Percentiles rank a stretch among this genome's conserved stretches.
These are phyloP conservation scores for Raillietiella orientalis DNA, from an alignment of 2,888 invertebrate species.

Conservation along the genomic window DNA sequence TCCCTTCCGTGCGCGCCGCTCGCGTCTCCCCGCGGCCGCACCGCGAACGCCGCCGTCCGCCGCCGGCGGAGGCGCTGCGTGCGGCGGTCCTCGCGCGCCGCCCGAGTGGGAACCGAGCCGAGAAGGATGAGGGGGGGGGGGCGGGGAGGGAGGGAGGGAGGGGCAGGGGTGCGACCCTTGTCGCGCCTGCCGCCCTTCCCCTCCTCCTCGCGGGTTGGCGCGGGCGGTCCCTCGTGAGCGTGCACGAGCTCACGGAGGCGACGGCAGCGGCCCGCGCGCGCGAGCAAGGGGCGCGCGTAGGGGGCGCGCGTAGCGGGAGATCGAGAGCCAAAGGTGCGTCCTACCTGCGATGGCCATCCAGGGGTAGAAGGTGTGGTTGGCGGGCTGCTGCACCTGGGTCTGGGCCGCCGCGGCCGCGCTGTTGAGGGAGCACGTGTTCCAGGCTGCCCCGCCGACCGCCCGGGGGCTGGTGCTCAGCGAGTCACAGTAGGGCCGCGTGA, in stretches of 20 bases:
- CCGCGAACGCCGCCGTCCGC: constrained; percentile 4
- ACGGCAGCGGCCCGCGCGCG: not conserved
- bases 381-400: constrained; percentile 53
- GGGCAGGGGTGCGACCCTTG: constrained; percentile 6
- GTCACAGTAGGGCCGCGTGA: constrained; percentile 8
- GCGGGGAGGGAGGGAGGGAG: constrained; percentile 8
- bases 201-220: too few relatives aligned
- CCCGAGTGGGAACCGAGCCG: too few relatives aligned
- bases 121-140: constrained; percentile 4
- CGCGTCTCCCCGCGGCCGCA: constrained; percentile 4
- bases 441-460: constrained; percentile 7
- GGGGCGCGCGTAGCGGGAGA: too few relatives aligned
- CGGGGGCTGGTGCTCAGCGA: constrained; percentile 7
- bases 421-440: constrained; percentile 9
- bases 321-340: constrained; percentile 12
- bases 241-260: not conserved
- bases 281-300: too few relatives aligned
- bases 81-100: too few relatives aligned
- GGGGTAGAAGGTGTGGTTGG: constrained; percentile 75
- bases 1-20: constrained; percentile 12
- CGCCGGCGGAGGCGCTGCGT: constrained; percentile 10
- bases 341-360: constrained; percentile 98
- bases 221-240: too few relatives aligned
- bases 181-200: constrained; percentile 4
- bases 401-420: constrained; percentile 6